Base-by-base conservation (phyloP, 2,113 vertebrate genomes). In the Neomonachus schauinslandi region DNA sequence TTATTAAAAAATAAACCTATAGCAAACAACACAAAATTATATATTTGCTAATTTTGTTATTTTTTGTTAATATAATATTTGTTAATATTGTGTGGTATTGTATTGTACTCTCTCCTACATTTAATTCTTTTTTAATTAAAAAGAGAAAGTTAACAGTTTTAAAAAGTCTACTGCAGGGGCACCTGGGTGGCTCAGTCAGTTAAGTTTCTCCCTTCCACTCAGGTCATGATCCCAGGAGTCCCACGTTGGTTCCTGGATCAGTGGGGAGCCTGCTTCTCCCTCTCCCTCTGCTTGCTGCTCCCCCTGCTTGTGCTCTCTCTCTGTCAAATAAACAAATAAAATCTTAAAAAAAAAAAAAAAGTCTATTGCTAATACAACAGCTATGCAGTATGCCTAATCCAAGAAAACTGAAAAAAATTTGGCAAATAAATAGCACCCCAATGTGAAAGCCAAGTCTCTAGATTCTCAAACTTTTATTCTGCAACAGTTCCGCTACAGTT, bases 371-470 rank as follows among this genome's bases (percentile, higher is more conserved):
- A 89, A 94, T 39, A 69, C 51, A 95, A 89, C 12, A 92, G 77
- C 42, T 94, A 94, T 81, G 31, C 21, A 69, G 31, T 71, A 94
- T 71, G 36, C 13, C 71, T 82, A 59, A 11, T 59, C 33, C 57
- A 94, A 85, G 26, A 91, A 92, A 91, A 74, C 5, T 72, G 33
- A 94, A 81, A 86, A 82, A 21, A 77, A 53, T 90, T 51, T 94
- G 80, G 74, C 80, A 86, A 96, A 97, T 77, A 94, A 95, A 96
- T 24, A 90, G 28, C 59, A 96, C 63, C 7, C 72, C 53, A 94
- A 39, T 71, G 46, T 89, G 26, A 16, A 90, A 92, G 51, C 46
- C 94, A 97, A 96, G 61, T 57, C 46, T 79, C 65, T 28, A 76
- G n/a, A 85, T 67, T 85, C 36, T 92, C 79, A 92, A 81, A 92